Evolutionary conservation across 2,797 vertebrate species (phyloP).

Genomic region (Tiaroga cobitis): DNA sequence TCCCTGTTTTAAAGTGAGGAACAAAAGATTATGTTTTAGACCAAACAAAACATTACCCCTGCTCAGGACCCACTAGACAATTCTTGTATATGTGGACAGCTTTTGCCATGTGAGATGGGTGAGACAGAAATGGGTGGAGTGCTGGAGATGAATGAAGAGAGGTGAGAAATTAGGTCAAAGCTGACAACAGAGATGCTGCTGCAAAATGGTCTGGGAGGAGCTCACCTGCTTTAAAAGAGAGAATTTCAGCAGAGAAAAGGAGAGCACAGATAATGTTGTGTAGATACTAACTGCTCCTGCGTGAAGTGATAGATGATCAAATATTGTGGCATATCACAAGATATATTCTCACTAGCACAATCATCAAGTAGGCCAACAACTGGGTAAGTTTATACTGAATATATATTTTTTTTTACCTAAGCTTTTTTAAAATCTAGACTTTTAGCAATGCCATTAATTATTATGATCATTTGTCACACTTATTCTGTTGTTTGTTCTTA

Average conservation of each 20-base stretch:
- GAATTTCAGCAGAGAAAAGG: neutral
- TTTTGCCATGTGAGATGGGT: neutral
- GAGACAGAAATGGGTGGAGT: neutral
- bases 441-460: neutral
- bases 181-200: slow-evolving; percentile 10
- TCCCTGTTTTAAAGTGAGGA: neutral
- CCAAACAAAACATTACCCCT: neutral
- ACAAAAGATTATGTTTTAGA: neutral
- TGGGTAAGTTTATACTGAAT: neutral
- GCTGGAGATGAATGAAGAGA: neutral
- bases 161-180: neutral
- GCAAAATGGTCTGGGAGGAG: neutral
- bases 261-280: neutral
- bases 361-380: neutral
- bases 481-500: too few species aligned
- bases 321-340: neutral
- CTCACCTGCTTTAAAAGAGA: neutral
- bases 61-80: neutral
- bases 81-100: neutral
- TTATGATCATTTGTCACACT: too few species aligned
- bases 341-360: neutral
- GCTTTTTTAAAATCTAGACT: neutral
- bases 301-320: neutral
- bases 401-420: neutral
- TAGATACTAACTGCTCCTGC: neutral